A percentile compares a stretch with the other conserved stretches of the same genome.
phyloP scores from a whole-genome alignment of 2,113 vertebrate genomes.

The Scartelaos histophorus region DNA sequence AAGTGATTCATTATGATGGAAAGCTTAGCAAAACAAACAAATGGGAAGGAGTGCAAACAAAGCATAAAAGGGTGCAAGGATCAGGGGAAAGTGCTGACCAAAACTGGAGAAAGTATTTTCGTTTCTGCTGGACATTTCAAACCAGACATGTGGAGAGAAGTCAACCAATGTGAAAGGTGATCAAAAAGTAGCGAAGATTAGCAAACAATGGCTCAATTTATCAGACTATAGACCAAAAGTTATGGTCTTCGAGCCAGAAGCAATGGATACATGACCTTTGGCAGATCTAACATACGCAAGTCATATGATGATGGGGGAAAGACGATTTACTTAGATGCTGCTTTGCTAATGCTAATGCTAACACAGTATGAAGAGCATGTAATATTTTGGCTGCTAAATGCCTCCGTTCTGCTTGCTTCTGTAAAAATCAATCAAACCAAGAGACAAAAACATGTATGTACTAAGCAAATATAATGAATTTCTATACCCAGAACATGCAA shows the following conservation, averaged over 20 bases:
- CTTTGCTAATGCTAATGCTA: background rate
- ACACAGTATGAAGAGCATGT: background rate
- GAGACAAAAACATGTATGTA: background rate
- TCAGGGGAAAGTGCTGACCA: conserved; percentile 9
- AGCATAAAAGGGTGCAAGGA: conserved; percentile 45
- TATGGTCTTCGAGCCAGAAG: background rate
- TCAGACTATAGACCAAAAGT: background rate
- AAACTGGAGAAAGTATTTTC: conserved; percentile 8
- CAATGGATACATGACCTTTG: background rate
- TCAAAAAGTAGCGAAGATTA: conserved; percentile 15
- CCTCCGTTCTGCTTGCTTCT: too few relatives aligned
- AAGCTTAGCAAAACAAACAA: conserved; percentile 77
- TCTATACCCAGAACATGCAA: background rate
- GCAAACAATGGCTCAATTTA: background rate
- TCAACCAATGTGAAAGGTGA: conserved; percentile 3
- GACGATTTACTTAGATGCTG: background rate
- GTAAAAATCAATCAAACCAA: too few relatives aligned
- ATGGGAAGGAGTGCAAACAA: conserved; percentile 64
- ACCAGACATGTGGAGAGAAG: background rate
- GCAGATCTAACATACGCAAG: background rate
- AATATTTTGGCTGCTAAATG: background rate
- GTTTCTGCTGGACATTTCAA: conserved; percentile 7
- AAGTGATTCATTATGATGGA: conserved; percentile 79
- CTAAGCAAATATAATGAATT: conserved; percentile 7
- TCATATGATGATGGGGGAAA: background rate